Percentiles rank a stretch among this genome's conserved stretches.
Conservation (phyloP, 2,113 vertebrate species). For the Quiscalus mexicanus region DNA sequence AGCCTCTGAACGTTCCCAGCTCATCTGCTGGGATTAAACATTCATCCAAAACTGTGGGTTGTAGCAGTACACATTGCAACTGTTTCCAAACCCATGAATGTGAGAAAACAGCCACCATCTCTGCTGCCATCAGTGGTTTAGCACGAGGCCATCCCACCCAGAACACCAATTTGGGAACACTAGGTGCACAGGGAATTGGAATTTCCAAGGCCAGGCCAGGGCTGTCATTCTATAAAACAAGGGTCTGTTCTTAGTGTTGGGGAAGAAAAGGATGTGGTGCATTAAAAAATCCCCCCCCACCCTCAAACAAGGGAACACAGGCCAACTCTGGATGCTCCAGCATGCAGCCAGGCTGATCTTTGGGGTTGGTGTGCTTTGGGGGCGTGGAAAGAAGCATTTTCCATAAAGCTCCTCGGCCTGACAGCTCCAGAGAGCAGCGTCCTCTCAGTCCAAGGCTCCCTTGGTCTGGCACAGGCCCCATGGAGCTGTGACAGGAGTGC, state of each 20-base stretch:
- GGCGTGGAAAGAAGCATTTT: slow-evolving; percentile 10
- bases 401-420: slow-evolving; percentile 18
- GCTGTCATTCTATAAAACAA: not conserved
- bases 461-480: not conserved
- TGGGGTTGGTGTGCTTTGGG: slow-evolving; percentile 25
- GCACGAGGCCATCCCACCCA: not conserved
- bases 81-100: not conserved
- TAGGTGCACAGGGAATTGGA: not conserved
- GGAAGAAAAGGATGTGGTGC: not conserved
- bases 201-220: not conserved
- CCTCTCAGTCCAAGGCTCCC: slow-evolving; percentile 1
- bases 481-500: not conserved
- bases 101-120: not conserved
- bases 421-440: not conserved
- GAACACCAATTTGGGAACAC: not conserved
- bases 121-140: not conserved
- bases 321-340: not conserved
- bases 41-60: not conserved
- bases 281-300: not conserved
- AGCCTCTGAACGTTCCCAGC: not conserved
- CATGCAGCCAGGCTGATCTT: not conserved
- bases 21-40: not conserved
- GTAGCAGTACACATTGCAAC: not conserved
- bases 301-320: not conserved
- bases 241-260: slow-evolving; percentile 13